phyloP scores from a whole-genome alignment of 2,113 vertebrate species.

The Mungos mungo region DNA sequence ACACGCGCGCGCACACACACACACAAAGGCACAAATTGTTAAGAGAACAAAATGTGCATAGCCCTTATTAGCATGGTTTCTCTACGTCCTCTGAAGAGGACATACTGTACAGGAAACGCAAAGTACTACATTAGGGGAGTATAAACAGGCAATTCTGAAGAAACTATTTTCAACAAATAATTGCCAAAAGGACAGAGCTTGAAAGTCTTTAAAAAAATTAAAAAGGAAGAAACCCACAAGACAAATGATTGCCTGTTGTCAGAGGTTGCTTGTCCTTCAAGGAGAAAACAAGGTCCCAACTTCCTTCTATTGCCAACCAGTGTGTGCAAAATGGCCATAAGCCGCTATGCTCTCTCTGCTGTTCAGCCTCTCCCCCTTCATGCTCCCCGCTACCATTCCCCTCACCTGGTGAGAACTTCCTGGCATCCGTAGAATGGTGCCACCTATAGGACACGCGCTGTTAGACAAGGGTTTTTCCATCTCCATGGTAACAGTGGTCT shows the following conservation, averaged over 20 bases:
- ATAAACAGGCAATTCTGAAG: constrained; percentile 63
- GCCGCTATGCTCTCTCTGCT: neutral
- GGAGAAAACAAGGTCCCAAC: neutral
- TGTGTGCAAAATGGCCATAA: too few relatives aligned
- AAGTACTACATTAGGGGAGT: neutral
- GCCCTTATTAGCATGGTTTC: constrained; percentile 36
- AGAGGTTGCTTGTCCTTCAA: neutral
- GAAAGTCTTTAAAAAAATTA: neutral
- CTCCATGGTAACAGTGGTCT: neutral
- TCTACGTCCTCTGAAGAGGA: constrained; percentile 53
- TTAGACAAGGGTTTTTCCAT: neutral
- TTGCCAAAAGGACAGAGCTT: constrained; percentile 45
- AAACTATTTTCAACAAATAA: constrained; percentile 66
- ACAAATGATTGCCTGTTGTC: constrained; percentile 22
- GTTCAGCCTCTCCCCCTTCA: neutral
- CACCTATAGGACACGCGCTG: too few relatives aligned
- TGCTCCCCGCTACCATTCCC: neutral
- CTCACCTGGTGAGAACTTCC: neutral
- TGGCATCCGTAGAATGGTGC: rapidly evolving
- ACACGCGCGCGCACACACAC: neutral
- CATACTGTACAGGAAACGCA: constrained; percentile 58
- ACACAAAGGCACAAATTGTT: neutral
- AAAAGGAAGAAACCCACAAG: neutral
- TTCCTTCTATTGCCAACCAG: neutral
- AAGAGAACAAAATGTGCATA: constrained; percentile 57